Evolutionary conservation across 2,888 invertebrate genomes (phyloP).

Genomic region (Actias luna): DNA sequence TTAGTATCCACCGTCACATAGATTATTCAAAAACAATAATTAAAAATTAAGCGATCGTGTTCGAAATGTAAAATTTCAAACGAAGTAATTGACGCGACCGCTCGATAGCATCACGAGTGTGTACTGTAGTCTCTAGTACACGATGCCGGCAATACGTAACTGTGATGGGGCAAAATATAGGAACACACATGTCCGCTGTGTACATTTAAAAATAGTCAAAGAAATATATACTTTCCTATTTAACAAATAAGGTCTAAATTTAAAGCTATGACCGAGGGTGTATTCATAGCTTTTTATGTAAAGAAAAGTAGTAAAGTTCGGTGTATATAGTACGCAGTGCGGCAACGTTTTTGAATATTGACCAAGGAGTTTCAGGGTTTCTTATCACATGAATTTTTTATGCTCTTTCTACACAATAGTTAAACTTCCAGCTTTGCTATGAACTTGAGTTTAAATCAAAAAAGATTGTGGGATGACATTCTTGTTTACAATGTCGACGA

Average conservation of each 20-base stretch:
- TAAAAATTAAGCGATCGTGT: conserved; percentile 3
- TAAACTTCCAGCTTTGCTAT: no score
- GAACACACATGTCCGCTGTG: conserved; percentile 30
- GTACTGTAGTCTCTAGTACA: no score
- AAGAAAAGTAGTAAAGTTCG: conserved; percentile 28
- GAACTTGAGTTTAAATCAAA: no score
- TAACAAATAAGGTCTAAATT: conserved; percentile 23
- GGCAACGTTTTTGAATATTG: conserved; percentile 27
- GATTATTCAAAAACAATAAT: neutral
- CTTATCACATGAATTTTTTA: conserved; percentile 24
- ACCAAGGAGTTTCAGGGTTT: conserved; percentile 29
- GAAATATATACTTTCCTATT: conserved; percentile 30
- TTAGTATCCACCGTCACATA: neutral
- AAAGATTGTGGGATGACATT: no score
- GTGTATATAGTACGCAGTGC: conserved; percentile 39
- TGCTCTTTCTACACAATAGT: conserved; percentile 11
- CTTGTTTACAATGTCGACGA: no score
- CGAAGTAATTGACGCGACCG: conserved; percentile 28
- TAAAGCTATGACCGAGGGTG: neutral
- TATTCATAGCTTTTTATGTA: conserved; percentile 19
- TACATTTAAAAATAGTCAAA: conserved; percentile 20
- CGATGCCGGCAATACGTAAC: conserved; percentile 13
- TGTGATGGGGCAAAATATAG: conserved; percentile 21
- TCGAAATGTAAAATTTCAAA: conserved; percentile 18
- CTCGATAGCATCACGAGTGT: conserved; percentile 26